Base-by-base conservation (phyloP, 2,113 vertebrate species). In the Riparia riparia region DNA sequence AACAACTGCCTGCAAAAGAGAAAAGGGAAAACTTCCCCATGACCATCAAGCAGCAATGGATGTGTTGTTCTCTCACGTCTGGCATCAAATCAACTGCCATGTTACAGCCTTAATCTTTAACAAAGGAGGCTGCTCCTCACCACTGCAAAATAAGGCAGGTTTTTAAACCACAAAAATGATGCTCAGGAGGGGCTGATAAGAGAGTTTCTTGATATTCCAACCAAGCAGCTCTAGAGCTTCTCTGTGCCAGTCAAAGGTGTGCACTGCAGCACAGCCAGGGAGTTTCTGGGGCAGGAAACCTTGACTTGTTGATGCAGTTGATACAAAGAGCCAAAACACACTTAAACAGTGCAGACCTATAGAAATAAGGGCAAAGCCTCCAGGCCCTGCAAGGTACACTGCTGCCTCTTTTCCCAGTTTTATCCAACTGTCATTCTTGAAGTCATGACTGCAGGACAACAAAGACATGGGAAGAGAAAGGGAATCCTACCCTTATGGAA, bases 331-430 rank as follows among this genome's bases (percentile, higher is more conserved):
- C 24, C 53, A 76, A 70, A 91, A 44, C 13, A 39, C 45, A 71
- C 10, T 42, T 8, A 6, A 61, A 13, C 2, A 9, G 7, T 10
- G 4, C 25, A 73, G 34, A 31, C 22, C 39, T 37, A 51, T 0
- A 1, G 63, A 92, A 85, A 72, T 2, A 69, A 44, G 6, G 25
- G 41, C 53, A 92, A 88, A 54, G 74, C 45, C 78, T 42, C 66
- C n/a, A 16, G 8, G 31, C 49, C 50, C 65, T 47, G 28, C 44
- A 80, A 66, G 16, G 42, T 7, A 20, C 26, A 28, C 24, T 19
- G 29, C n/a, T 73, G 13, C 18, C 83, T 57, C 26, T n/a, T 11
- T 9, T 17, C 53, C 32, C 24, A 74, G 39, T 41, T 88, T 26
- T 11, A 73, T n/a, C 54, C 39, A 16, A 22, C 14, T 14, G 26